Conservation (phyloP, 2,888 invertebrate species). For the Volucella zonaria region DNA sequence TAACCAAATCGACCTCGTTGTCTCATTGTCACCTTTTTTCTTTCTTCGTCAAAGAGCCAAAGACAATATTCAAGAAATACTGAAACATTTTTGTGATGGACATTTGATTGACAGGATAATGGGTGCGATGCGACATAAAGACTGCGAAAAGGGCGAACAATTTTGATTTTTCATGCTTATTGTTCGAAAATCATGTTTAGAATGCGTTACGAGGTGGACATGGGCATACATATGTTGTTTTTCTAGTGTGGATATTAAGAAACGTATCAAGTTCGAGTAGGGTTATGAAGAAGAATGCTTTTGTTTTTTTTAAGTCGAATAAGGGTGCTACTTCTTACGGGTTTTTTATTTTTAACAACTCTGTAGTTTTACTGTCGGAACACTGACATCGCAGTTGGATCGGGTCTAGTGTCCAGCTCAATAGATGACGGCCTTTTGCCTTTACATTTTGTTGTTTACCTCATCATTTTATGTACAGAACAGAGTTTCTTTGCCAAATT, state of each 20-base stretch:
- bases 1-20: conserved; percentile 18
- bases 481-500: too few species aligned
- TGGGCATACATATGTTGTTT: conserved; percentile 11
- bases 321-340: neutral
- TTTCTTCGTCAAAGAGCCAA: conserved; percentile 7
- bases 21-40: conserved; percentile 55
- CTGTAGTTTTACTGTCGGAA: too few species aligned
- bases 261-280: conserved; percentile 24
- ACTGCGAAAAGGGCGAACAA: conserved; percentile 52
- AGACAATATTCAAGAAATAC: conserved; percentile 31
- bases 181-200: conserved; percentile 43
- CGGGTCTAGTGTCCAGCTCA: too few species aligned
- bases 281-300: neutral
- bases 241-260: conserved; percentile 28
- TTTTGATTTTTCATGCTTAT: conserved; percentile 42
- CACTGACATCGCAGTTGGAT: too few species aligned
- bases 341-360: too few species aligned
- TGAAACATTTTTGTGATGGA: conserved; percentile 56
- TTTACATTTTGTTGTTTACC: too few species aligned
- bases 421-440: too few species aligned
- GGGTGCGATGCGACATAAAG: conserved; percentile 35
- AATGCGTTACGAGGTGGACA: conserved; percentile 62
- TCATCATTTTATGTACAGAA: too few species aligned
- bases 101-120: conserved; percentile 73
- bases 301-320: neutral